These are phyloP conservation scores for Octodon degus DNA, from an alignment of 2,113 vertebrate species.

Conservation along the genomic window DNA sequence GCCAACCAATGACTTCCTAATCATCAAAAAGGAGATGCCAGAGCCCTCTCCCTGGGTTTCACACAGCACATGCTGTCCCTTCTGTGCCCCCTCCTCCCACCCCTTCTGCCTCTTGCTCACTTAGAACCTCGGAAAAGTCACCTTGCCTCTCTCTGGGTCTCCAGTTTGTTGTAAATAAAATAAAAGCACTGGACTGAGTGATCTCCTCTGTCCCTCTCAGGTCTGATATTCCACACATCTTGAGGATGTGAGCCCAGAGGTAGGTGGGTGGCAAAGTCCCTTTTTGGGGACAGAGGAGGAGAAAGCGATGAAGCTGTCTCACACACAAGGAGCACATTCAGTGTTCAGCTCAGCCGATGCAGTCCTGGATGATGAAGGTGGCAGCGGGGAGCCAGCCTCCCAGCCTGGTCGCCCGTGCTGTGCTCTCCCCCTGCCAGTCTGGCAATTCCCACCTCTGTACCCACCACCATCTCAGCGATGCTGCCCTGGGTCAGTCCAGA, in stretches of 20 bases:
- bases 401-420: rapidly evolving
- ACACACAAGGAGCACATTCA: neutral
- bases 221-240: neutral
- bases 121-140: neutral
- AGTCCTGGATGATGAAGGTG: rapidly evolving
- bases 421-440: neutral
- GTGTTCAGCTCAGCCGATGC: neutral
- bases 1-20: neutral
- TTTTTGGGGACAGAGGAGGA: neutral
- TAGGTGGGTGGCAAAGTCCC: neutral
- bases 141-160: neutral
- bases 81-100: neutral
- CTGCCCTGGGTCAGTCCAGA: neutral
- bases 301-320: neutral
- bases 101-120: neutral
- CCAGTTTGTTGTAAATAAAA: neutral
- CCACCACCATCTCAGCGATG: neutral
- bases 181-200: neutral
- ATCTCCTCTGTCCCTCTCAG: neutral
- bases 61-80: rapidly evolving
- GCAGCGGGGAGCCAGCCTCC: neutral
- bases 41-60: neutral
- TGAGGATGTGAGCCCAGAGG: neutral
- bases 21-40: neutral
- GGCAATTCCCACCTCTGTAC: neutral